Evolutionary conservation across 1,140 invertebrate genomes (phyloP), one percentile per base, ranked within the genome.

Genomic region (Glossosoma conforme): DNA sequence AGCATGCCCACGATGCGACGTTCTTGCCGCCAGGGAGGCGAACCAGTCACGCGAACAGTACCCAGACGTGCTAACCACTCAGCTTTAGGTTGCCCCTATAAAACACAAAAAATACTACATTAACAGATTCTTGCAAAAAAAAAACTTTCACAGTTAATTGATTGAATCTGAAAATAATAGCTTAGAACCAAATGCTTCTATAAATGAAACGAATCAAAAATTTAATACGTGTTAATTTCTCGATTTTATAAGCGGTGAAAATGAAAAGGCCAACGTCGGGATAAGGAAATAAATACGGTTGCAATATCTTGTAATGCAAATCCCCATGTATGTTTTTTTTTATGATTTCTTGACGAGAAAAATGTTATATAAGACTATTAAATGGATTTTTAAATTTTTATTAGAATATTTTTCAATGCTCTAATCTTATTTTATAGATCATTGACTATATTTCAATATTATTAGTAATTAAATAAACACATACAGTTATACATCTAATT

Each of bases 1-100:
- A 93, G 83, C 86, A 93, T 89, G 11, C 90, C 90, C 2, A 90
- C 76, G 13, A 94, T 86, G 44, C 88, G 76, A 18, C 87, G 71
- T 58, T 92, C 85, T 64, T 93, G 89, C 54, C 90, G 87, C 89
- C 89, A 93, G 0, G 91, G 91, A 2, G 89, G 82, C 2, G 80
- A 81, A 43, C 85, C 84, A 11, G 84, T 79, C 24, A 92, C 72
- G 17, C 91, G 77, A 0, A 91, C 80, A 17, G 80, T 81, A 2
- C 89, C 90, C 56, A 91, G 75, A 61, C 85, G 75, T 0, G 87
- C 87, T 13, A 82, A 81, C 88, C 88, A 91, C 66, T 89, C 87
- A 1, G 87, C 87, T 65, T 89, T 87, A 9, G 86, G 83, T 76
- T 91, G 88, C 5, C 87, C 87, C 74, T 65, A 64, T 58, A 18